phyloP scores from a whole-genome alignment of 2,113 vertebrate genomes.

The Budorcas taxicolor region DNA sequence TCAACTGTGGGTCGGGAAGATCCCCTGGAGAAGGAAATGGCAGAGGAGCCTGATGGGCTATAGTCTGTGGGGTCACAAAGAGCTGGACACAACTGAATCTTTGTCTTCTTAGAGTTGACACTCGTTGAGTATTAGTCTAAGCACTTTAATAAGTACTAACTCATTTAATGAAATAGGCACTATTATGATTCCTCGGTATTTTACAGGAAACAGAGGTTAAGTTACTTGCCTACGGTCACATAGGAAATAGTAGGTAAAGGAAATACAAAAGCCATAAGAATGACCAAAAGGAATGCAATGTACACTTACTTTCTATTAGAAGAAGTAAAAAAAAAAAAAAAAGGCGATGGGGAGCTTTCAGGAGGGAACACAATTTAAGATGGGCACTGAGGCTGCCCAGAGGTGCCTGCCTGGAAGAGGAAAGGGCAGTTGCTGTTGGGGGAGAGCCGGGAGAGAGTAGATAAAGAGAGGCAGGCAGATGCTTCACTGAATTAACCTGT shows the following conservation, averaged over 20 bases:
- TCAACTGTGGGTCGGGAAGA: background rate
- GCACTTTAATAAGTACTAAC: background rate
- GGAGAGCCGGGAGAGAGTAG: background rate
- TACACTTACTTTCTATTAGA: background rate
- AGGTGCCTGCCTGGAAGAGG: background rate
- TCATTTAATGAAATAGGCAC: background rate
- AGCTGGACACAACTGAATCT: background rate
- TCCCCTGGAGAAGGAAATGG: background rate
- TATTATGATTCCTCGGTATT: background rate
- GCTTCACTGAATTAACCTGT: background rate
- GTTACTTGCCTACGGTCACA: background rate
- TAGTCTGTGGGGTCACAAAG: background rate
- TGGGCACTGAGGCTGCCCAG: background rate
- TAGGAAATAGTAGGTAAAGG: background rate
- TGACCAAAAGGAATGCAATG: background rate
- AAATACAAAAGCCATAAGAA: background rate
- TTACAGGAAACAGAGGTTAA: background rate
- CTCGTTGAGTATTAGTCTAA: background rate
- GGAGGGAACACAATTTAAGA: background rate
- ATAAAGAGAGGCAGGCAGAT: background rate
- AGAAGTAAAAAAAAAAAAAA: background rate
- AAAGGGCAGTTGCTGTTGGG: background rate
- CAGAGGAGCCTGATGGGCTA: background rate
- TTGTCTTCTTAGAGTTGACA: background rate
- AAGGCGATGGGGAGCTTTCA: background rate